Evolutionary conservation across 2,113 vertebrate genomes (phyloP).

Genomic region (Myiopsitta monachus): DNA sequence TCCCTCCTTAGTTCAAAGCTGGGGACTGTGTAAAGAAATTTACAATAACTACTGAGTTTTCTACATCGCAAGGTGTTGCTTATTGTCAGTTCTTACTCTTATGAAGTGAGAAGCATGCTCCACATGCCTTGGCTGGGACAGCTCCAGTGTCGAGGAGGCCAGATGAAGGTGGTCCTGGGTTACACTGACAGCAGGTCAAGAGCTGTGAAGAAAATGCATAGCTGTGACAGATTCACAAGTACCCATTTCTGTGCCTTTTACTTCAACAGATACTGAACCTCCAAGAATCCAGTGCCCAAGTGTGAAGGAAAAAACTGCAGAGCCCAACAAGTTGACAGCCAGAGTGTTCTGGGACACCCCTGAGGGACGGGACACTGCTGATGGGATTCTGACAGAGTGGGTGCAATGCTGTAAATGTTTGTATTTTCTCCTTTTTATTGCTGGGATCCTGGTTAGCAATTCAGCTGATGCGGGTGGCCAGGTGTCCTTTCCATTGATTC

Average conservation of each 20-base stretch:
- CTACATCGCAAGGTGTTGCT: neutral
- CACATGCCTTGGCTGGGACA: accelerated
- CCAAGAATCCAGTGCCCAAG: slow-evolving; percentile 94
- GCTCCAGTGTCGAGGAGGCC: neutral
- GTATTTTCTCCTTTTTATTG: neutral
- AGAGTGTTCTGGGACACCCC: slow-evolving; percentile 94
- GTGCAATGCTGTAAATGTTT: slow-evolving; percentile 22
- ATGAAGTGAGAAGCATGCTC: neutral
- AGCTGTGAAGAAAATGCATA: neutral
- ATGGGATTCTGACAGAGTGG: slow-evolving; percentile 97
- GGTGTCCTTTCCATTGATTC: neutral
- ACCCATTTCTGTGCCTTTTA: neutral
- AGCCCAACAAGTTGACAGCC: slow-evolving; percentile 92
- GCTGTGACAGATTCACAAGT: neutral
- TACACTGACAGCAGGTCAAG: neutral
- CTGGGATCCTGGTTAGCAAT: neutral
- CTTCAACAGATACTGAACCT: slow-evolving; percentile 83
- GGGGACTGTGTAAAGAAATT: neutral
- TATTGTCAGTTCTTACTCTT: neutral
- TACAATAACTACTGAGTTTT: neutral
- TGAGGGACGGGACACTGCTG: slow-evolving; percentile 92
- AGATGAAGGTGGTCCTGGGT: neutral
- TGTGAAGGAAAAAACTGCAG: slow-evolving; percentile 90
- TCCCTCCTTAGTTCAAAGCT: neutral
- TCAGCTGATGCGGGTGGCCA: neutral